Evolutionary conservation across 2,113 vertebrate species (phyloP).

Genomic region (Rhynchopsitta pachyrhyncha): DNA sequence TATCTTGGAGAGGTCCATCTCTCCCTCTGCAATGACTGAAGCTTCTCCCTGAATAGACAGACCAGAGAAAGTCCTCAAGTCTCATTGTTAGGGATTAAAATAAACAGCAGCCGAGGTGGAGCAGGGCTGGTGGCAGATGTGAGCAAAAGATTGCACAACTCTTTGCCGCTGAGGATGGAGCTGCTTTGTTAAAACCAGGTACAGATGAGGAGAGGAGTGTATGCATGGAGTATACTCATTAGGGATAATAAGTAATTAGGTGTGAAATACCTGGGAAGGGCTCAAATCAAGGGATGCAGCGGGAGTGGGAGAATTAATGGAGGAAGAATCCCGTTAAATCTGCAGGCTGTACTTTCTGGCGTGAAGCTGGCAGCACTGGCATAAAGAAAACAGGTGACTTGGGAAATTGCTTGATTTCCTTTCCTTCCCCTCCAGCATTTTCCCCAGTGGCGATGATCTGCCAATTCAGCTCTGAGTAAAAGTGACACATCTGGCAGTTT

Average conservation of each 20-base stretch:
- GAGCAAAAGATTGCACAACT: neutral
- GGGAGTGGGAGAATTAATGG: neutral
- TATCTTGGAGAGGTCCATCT: neutral
- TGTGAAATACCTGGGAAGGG: neutral
- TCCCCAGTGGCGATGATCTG: neutral
- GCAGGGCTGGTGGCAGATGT: constrained; percentile 14
- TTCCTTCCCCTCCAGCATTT: neutral
- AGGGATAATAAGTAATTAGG: neutral
- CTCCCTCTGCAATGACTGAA: neutral
- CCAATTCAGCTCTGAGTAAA: constrained; percentile 9
- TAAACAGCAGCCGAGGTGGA: neutral
- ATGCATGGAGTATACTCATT: neutral
- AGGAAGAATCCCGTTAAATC: neutral
- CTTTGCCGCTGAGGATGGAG: neutral
- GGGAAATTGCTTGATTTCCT: neutral
- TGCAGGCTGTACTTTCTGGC: rapidly evolving
- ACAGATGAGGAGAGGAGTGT: neutral
- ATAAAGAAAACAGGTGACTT: neutral
- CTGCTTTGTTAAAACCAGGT: neutral
- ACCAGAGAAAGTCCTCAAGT: neutral
- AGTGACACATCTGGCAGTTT: constrained; percentile 14
- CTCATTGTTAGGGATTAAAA: neutral
- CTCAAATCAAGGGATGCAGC: neutral
- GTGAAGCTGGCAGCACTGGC: neutral
- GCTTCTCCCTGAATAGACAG: neutral